Percentiles rank a stretch among this genome's conserved stretches.
Evolutionary conservation across 2,113 vertebrate species (phyloP).

Genomic region (Erinaceus europaeus): DNA sequence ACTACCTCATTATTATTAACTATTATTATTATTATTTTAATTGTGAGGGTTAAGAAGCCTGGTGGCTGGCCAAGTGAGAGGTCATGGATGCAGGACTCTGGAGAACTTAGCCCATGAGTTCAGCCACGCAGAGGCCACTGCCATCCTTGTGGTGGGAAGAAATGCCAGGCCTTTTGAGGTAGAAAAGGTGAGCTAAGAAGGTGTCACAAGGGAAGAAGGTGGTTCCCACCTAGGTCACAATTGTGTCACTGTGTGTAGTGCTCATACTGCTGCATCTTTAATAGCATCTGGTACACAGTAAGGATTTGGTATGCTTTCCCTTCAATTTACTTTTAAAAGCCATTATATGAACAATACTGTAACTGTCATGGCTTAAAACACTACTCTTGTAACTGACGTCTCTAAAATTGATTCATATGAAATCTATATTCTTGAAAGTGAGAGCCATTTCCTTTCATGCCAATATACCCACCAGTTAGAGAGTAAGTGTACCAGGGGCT

Average conservation of each 20-base stretch:
- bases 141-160: background rate
- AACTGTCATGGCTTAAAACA: background rate
- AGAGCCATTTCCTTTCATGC: background rate
- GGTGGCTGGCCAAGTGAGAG: background rate
- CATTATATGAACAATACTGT: background rate
- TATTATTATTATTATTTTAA: background rate
- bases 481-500: background rate
- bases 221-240: background rate
- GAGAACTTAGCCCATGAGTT: background rate
- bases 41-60: background rate
- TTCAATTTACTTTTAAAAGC: background rate
- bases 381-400: background rate
- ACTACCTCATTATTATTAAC: background rate
- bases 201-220: slow-evolving; percentile 16
- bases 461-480: background rate
- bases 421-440: background rate
- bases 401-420: background rate
- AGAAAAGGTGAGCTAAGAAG: background rate
- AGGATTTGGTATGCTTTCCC: background rate
- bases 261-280: background rate
- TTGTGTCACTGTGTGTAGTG: background rate
- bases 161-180: background rate
- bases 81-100: background rate
- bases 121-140: background rate
- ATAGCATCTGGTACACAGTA: background rate